These are phyloP conservation scores for Formicarius rufipectus DNA, from an alignment of 2,113 vertebrate genomes.

Conservation along the genomic window DNA sequence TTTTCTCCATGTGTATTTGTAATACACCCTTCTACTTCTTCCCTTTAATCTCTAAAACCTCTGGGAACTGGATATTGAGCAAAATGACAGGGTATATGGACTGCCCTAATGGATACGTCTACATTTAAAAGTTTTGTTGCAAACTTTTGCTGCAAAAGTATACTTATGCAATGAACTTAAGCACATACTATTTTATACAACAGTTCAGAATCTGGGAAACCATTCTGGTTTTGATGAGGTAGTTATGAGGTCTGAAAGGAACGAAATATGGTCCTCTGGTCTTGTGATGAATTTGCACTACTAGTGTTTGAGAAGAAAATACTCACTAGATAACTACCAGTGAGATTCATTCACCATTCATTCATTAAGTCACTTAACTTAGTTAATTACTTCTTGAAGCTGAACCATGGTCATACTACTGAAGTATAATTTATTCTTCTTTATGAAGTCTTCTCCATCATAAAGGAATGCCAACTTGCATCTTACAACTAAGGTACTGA, in stretches of 20 bases:
- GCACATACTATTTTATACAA: not conserved
- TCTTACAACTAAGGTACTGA: not conserved
- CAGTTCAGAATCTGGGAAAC: not conserved
- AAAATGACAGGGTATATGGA: not conserved
- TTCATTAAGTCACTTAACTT: not conserved
- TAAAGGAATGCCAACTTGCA: not conserved
- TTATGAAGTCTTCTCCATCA: not conserved
- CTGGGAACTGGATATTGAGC: not conserved
- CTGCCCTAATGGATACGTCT: not conserved
- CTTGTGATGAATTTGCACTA: not conserved
- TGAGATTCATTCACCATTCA: not conserved
- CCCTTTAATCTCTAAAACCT: not conserved
- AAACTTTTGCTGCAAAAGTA: not conserved
- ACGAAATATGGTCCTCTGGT: not conserved
- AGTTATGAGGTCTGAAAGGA: not conserved
- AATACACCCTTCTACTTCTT: not conserved
- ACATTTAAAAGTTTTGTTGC: not conserved
- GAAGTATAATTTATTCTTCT: not conserved
- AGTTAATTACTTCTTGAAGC: not conserved
- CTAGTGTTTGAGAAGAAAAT: not conserved
- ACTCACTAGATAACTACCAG: not conserved
- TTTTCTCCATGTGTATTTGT: not conserved
- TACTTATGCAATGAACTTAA: not conserved
- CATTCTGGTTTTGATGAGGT: not conserved
- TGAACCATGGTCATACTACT: not conserved